Conservation (phyloP, 1,140 invertebrate species). For the Drosophila trapezifrons region DNA sequence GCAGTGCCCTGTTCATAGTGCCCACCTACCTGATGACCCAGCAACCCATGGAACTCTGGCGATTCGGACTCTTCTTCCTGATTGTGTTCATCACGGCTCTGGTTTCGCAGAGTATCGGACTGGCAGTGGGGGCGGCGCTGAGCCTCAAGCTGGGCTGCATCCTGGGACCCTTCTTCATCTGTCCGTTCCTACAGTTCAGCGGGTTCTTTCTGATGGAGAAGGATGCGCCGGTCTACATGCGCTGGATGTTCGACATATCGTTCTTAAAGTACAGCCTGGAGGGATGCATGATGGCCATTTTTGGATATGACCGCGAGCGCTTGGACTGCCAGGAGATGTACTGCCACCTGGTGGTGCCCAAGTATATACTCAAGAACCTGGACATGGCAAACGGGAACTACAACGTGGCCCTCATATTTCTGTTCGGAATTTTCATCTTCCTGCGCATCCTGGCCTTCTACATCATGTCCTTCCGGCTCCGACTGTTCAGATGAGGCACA, state of each 20-base stretch:
- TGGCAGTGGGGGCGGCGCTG: conserved; percentile 92
- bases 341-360: conserved; percentile 89
- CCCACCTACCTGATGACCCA: conserved; percentile 93
- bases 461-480: conserved; percentile 81
- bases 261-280: conserved; percentile 92
- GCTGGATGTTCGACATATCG: conserved; percentile 94
- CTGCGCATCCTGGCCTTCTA: conserved; percentile 80
- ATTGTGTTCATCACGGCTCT: conserved; percentile 91
- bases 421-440: conserved; percentile 64
- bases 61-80: conserved; percentile 89
- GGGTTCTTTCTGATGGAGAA: conserved; percentile 95
- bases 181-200: conserved; percentile 94
- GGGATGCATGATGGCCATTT: conserved; percentile 87
- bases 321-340: conserved; percentile 88
- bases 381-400: conserved; percentile 88
- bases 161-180: conserved; percentile 92
- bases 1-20: conserved; percentile 89
- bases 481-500: conserved; percentile 76
- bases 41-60: conserved; percentile 89
- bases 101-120: conserved; percentile 92
- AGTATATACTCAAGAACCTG: conserved; percentile 88
- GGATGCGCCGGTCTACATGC: conserved; percentile 91
- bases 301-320: conserved; percentile 88
- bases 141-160: conserved; percentile 92
- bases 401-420: conserved; percentile 59